phyloP scores from a whole-genome alignment of 2,888 invertebrate species.

The Aleiodes alternator region DNA sequence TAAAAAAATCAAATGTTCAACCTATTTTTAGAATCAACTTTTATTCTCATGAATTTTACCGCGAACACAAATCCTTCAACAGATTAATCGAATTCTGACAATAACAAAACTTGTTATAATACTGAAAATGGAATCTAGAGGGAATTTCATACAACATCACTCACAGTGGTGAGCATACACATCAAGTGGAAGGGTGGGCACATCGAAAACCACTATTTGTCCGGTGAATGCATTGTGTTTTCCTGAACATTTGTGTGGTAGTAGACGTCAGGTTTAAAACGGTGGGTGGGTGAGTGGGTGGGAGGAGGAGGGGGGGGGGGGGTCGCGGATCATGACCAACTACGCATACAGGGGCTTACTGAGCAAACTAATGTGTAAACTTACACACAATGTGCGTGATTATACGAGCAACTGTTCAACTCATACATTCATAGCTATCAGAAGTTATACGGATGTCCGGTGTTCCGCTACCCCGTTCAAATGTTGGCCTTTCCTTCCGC shows the following conservation, averaged over 20 bases:
- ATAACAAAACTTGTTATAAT: neutral
- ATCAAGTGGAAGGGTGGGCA: constrained; percentile 12
- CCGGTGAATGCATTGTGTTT: constrained; percentile 28
- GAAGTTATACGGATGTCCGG: constrained; percentile 71
- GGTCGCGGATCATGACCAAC: neutral
- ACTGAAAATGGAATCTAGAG: neutral
- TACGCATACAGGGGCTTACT: neutral
- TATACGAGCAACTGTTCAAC: neutral
- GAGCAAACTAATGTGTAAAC: no score
- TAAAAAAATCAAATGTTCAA: constrained; percentile 25
- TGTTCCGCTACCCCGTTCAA: constrained; percentile 66
- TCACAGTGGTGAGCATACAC: neutral
- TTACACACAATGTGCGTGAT: neutral
- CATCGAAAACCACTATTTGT: constrained; percentile 9
- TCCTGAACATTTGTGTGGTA: neutral
- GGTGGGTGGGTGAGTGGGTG: no score
- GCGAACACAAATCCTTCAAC: neutral
- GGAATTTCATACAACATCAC: neutral
- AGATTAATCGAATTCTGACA: neutral
- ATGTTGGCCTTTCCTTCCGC: constrained; percentile 53
- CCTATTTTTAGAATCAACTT: no score
- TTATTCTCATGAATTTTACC: no score
- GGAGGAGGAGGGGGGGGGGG: neutral
- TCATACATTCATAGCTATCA: neutral
- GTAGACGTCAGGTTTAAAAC: neutral